These are phyloP conservation scores for Sialis lutaria DNA, from an alignment of 2,888 invertebrate species.

Conservation along the genomic window DNA sequence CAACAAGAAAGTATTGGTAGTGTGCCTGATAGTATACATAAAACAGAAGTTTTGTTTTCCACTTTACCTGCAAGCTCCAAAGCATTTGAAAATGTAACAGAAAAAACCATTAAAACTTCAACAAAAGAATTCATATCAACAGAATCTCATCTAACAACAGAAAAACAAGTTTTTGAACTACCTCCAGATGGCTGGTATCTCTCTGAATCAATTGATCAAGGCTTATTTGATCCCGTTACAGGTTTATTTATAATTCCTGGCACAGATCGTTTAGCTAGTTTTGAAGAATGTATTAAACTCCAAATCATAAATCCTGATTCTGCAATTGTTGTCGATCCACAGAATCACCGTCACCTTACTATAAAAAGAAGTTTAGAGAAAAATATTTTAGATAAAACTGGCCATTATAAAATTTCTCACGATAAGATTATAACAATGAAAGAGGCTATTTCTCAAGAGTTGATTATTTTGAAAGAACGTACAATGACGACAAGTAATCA, in stretches of 20 bases:
- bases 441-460: slow-evolving; percentile 49
- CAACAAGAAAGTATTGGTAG: too few relatives aligned
- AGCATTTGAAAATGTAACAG: background rate
- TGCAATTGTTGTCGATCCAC: slow-evolving; percentile 64
- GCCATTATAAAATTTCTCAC: slow-evolving; percentile 41
- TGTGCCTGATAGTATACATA: too few relatives aligned
- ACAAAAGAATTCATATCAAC: slow-evolving; percentile 26
- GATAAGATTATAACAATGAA: slow-evolving; percentile 48
- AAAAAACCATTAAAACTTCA: slow-evolving; percentile 22
- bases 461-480: slow-evolving; percentile 40
- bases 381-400: slow-evolving; percentile 58
- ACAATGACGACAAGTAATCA: slow-evolving; percentile 32
- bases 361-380: slow-evolving; percentile 59
- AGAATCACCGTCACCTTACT: slow-evolving; percentile 46
- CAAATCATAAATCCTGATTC: slow-evolving; percentile 74
- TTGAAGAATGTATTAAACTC: slow-evolving; percentile 74
- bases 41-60: too few relatives aligned
- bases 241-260: slow-evolving; percentile 77
- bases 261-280: slow-evolving; percentile 66
- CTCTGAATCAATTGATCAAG: slow-evolving; percentile 65
- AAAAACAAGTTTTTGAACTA: slow-evolving; percentile 56
- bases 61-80: too few relatives aligned
- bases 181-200: slow-evolving; percentile 74
- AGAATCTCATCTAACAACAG: slow-evolving; percentile 31
- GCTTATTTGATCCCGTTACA: slow-evolving; percentile 62